These are phyloP conservation scores for Iguana delicatissima DNA, from an alignment of 2,797 vertebrate species.

Conservation along the genomic window DNA sequence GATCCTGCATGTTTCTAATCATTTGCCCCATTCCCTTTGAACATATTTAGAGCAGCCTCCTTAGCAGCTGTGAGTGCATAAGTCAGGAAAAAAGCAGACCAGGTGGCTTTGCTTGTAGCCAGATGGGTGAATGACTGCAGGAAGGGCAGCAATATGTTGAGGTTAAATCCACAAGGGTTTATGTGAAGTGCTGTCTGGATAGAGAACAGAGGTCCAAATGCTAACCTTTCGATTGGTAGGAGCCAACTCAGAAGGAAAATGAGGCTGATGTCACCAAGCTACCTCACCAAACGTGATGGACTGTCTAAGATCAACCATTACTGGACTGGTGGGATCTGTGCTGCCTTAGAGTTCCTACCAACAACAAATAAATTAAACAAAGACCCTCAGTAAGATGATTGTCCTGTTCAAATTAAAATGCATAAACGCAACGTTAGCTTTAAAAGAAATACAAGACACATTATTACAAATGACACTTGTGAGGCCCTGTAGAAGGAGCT, in stretches of 20 bases:
- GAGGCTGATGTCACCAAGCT: conserved; percentile 2
- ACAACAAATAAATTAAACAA: neutral
- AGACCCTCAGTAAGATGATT: neutral
- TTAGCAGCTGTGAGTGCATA: neutral
- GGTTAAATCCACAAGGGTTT: neutral
- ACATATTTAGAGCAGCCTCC: conserved; percentile 5
- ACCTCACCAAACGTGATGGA: neutral
- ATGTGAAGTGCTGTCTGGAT: conserved; percentile 9
- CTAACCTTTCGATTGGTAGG: neutral
- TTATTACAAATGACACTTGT: neutral
- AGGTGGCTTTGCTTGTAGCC: conserved; percentile 5
- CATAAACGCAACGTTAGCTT: neutral
- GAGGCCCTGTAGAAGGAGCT: neutral
- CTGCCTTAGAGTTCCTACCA: neutral
- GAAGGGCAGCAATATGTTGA: neutral
- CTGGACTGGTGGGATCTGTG: neutral
- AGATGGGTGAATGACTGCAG: neutral
- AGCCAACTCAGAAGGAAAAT: neutral
- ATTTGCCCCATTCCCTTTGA: neutral
- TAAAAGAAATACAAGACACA: neutral
- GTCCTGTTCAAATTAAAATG: neutral
- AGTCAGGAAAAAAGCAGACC: neutral
- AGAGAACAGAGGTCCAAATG: conserved; percentile 10
- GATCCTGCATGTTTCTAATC: neutral
- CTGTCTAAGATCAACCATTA: neutral